Conservation (phyloP, 2,888 invertebrate genomes). For the Cryptus viduatorius region DNA sequence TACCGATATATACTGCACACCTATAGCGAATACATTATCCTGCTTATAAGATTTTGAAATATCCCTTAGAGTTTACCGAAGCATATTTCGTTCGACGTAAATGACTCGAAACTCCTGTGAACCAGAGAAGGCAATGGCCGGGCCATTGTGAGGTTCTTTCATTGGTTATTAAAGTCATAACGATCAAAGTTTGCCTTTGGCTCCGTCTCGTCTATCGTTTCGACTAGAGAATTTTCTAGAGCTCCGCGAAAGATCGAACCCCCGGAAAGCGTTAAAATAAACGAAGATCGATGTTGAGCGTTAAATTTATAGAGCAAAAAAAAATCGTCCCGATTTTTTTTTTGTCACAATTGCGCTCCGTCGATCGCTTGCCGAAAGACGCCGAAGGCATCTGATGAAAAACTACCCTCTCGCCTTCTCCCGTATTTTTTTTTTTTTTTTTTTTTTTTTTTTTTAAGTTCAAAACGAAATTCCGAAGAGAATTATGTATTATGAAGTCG, state of each 20-base stretch:
- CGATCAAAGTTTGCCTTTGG: slow-evolving; percentile 15
- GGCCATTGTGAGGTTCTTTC: background rate
- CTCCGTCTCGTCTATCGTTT: background rate
- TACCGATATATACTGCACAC: background rate
- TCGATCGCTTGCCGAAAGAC: no score
- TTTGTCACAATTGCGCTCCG: no score
- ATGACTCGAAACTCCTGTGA: background rate
- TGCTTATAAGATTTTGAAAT: background rate
- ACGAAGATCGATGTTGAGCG: background rate
- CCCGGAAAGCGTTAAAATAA: background rate
- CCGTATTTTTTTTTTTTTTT: no score
- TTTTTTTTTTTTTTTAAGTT: no score
- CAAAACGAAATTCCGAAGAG: background rate
- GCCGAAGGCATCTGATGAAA: no score
- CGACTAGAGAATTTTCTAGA: background rate
- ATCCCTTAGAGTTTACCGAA: background rate
- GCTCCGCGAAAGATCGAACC: background rate
- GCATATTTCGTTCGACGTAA: background rate
- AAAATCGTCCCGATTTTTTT: no score
- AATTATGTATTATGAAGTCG: background rate
- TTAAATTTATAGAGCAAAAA: background rate
- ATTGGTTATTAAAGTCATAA: background rate
- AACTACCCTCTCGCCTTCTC: no score
- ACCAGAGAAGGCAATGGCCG: no score
- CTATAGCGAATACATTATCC: background rate